These are phyloP conservation scores for Pediacus dermestoides DNA, from an alignment of 2,888 invertebrate genomes.

Conservation along the genomic window DNA sequence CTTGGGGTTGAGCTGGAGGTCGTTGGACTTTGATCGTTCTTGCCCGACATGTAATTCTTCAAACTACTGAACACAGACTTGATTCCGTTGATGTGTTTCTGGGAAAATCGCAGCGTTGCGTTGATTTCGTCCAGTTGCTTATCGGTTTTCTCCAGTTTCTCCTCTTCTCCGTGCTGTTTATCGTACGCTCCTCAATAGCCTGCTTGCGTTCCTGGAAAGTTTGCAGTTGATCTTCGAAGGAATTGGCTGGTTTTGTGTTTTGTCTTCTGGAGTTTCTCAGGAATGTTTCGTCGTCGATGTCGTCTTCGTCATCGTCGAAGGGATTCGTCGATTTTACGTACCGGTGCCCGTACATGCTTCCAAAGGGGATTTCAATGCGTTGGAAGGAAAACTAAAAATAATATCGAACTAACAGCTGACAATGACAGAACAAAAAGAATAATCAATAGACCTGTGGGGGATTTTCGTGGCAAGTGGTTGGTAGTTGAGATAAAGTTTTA, in stretches of 20 bases:
- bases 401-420: no score
- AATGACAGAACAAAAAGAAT: no score
- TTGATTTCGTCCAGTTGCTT: slow-evolving; percentile 87
- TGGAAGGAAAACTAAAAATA: no score
- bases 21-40: slow-evolving; percentile 54
- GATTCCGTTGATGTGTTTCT: slow-evolving; percentile 91
- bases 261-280: slow-evolving; percentile 61
- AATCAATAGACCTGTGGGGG: no score
- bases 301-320: slow-evolving; percentile 67
- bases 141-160: slow-evolving; percentile 86
- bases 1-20: slow-evolving; percentile 34
- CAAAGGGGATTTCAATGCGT: not conserved
- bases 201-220: slow-evolving; percentile 69
- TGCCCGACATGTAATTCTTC: slow-evolving; percentile 88
- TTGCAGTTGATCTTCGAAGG: slow-evolving; percentile 66
- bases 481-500: no score
- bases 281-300: slow-evolving; percentile 80
- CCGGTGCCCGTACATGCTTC: slow-evolving; percentile 58
- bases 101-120: slow-evolving; percentile 81
- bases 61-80: slow-evolving; percentile 97
- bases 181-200: slow-evolving; percentile 77
- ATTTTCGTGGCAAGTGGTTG: no score
- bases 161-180: slow-evolving; percentile 82
- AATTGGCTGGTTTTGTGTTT: slow-evolving; percentile 30
- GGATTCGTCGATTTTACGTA: slow-evolving; percentile 63